Evolutionary conservation across 2,888 invertebrate genomes (phyloP).

Genomic region (Octodonta nipae): DNA sequence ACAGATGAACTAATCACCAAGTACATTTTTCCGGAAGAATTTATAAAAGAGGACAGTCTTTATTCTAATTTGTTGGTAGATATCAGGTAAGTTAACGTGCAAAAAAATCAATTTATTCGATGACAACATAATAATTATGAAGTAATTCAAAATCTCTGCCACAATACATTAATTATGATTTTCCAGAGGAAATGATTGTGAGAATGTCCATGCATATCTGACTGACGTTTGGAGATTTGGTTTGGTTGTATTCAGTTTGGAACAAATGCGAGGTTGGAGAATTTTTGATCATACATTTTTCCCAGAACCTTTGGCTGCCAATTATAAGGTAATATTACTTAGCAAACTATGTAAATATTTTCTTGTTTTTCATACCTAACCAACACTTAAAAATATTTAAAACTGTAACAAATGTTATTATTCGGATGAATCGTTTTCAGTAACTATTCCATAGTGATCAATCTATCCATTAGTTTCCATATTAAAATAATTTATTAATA

Average conservation of each 20-base stretch:
- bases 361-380: too few species aligned
- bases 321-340: constrained; percentile 49
- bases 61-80: constrained; percentile 56
- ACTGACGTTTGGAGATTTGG: constrained; percentile 53
- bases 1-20: constrained; percentile 43
- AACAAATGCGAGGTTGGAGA: constrained; percentile 47
- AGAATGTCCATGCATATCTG: constrained; percentile 51
- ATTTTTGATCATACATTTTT: constrained; percentile 56
- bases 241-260: constrained; percentile 36
- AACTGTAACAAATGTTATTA: too few species aligned
- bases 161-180: neutral
- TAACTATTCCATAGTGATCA: too few species aligned
- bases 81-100: constrained; percentile 26
- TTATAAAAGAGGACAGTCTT: constrained; percentile 52
- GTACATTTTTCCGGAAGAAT: constrained; percentile 51
- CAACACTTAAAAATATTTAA: too few species aligned
- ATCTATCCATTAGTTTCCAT: too few species aligned
- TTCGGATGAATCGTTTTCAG: too few species aligned
- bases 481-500: too few species aligned
- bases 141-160: too few species aligned
- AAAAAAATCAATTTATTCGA: too few species aligned
- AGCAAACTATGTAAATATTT: too few species aligned
- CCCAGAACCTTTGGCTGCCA: constrained; percentile 60
- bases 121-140: too few species aligned
- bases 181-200: constrained; percentile 39